Evolutionary conservation across 2,888 invertebrate genomes (phyloP), one percentile per base, ranked within the genome.

Genomic region (Morpho helenor): DNA sequence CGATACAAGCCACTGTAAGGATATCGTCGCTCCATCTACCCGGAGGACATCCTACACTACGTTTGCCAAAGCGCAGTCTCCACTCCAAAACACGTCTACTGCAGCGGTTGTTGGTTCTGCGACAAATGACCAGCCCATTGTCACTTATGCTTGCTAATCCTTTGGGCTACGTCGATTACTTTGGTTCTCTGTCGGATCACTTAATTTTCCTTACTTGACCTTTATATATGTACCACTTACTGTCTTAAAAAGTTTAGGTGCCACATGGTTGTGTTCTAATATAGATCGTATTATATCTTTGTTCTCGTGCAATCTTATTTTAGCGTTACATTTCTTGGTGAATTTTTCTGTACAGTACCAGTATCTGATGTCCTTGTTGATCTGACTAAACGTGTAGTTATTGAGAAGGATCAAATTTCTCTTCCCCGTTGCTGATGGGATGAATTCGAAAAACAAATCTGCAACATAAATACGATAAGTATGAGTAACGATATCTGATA

Each of bases 261-360:
- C 49, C 2, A 49, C 22, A 41, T 62, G 62, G 31, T 72, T 73
- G 52, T 75, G 76, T 2, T 66, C 58, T 7, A 64, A 62, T 8
- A 56, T 46, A 31, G 68, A 70, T 9, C 46, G 48, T 4, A 61
- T 61, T 22, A 75, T 64, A 5, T 61, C 56, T 2, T 56, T 51
- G 45, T 60, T 51, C 8, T 55, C 56, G 48, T 73, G 65, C 39
- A 75, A 65, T n/a, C 66, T 57, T 1, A 76, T 59, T 55, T 66
- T 72, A 5, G 74, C 76, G 7, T 47, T 66, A 58, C 76, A 75
- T 47, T 68, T 69, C 7, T 16, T 60, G 1, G 63, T 57, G 4
- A 55, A 59, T 44, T 70, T 66, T 56, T 67, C 69, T 6, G 75
- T 72, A 52, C 77, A 76, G 8, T 68, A 65, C 76, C 76, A 75